phyloP scores from a whole-genome alignment of 1,140 invertebrate genomes.

The Drosophila suzukii region DNA sequence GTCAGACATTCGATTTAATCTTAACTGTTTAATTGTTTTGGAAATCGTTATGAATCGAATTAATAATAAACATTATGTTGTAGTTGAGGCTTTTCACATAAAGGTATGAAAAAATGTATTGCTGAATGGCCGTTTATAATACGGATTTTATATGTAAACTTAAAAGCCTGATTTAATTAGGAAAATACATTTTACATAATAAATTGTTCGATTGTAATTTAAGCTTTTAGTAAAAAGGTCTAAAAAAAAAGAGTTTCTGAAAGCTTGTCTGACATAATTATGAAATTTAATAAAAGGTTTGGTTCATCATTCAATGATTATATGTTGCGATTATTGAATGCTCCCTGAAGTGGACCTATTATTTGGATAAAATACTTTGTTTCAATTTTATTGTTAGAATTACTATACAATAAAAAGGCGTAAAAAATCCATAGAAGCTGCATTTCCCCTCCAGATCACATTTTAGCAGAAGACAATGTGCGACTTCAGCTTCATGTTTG shows the following conservation, averaged over 20 bases:
- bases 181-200: neutral
- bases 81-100: neutral
- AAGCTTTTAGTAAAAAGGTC: too few relatives aligned
- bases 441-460: too few relatives aligned
- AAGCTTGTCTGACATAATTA: too few relatives aligned
- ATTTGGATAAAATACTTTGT: too few relatives aligned
- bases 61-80: conserved; percentile 44
- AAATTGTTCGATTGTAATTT: too few relatives aligned
- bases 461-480: conserved; percentile 9
- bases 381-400: too few relatives aligned
- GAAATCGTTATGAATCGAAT: conserved; percentile 54
- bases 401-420: too few relatives aligned
- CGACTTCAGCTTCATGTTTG: conserved; percentile 31
- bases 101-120: neutral
- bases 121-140: neutral
- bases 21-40: conserved; percentile 35
- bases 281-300: too few relatives aligned
- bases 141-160: neutral
- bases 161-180: neutral
- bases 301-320: neutral
- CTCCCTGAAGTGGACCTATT: too few relatives aligned
- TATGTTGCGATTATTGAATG: neutral
- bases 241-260: too few relatives aligned
- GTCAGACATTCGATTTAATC: conserved; percentile 55
- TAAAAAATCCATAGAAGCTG: too few relatives aligned